Evolutionary conservation across 1,140 invertebrate species (phyloP), one percentile per base, ranked within the genome.

Genomic region (Achatina immaculata): DNA sequence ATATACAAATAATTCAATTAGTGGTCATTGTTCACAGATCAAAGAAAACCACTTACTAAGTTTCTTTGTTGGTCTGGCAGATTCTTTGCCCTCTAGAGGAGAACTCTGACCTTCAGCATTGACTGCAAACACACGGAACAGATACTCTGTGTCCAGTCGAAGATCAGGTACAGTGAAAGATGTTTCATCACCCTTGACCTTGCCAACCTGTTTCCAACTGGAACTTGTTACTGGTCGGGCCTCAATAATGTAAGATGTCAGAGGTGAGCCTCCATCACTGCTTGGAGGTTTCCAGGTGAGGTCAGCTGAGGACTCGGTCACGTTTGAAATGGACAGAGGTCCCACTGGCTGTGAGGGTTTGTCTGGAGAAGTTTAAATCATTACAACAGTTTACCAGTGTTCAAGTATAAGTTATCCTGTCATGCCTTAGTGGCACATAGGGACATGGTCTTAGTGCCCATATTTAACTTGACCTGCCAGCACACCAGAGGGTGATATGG

Each of bases 191-290:
- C 96, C 95, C 31, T 96, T 95, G 48, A 86, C 84, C 72, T 86
- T 84, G 40, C 86, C 88, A 14, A 85, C 88, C 69, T 87, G 85
- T 38, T 83, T 88, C 96, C 97, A 99, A 86, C 94, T 93, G 85
- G 96, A 95, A 55, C 94, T 93, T 48, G 95, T 96, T 85, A 94
- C 94, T 88, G 97, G 96, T 68, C 94, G 94, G 85, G 96, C 95
- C 92, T 99, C 97, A 72, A 99, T 94, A 40, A 98, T 94, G 91
- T 99, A 98, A 43, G 96, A 96, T 66, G 95, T 98, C 71, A 99
- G 95, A 80, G 98, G 96, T 83, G 96, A 95, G 78, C 98, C 98
- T 85, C 98, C 98, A 92, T 99, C 95, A 90, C 99, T 97, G 82
- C 93, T 91, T n/a, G 98, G 97, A 88, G 95, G 94, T 88, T 96